Conservation (phyloP, 2,113 vertebrate species). For the Elanoides forficatus region DNA sequence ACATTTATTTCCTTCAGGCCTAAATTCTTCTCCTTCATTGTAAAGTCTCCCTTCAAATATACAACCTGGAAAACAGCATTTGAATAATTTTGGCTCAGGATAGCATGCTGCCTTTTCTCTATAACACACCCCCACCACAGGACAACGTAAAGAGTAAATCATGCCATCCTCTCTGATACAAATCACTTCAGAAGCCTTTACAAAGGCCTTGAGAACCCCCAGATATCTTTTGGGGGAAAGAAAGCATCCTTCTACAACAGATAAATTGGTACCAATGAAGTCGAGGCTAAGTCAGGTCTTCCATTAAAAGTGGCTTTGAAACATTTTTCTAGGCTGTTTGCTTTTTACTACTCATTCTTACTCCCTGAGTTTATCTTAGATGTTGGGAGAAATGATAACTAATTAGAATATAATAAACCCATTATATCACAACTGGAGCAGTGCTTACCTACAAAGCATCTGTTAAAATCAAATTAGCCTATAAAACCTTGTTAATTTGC, state of each 20-base stretch:
- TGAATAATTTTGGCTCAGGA: background rate
- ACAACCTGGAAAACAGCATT: constrained; percentile 80
- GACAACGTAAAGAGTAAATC: background rate
- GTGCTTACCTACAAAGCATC: background rate
- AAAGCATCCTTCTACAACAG: background rate
- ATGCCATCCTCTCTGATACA: background rate
- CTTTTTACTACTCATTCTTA: background rate
- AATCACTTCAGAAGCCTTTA: background rate
- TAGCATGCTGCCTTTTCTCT: background rate
- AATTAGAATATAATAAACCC: background rate
- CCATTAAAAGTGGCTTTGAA: background rate
- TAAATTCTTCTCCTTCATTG: constrained; percentile 91
- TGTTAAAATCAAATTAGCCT: background rate
- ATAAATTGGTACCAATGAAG: background rate
- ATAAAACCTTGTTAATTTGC: background rate
- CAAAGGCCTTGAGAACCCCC: background rate
- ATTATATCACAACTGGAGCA: background rate
- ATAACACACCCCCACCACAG: background rate
- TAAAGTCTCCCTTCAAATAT: constrained; percentile 90
- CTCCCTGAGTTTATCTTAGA: background rate
- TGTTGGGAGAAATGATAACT: background rate
- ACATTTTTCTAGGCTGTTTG: background rate
- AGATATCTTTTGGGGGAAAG: background rate
- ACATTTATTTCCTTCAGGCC: constrained; percentile 89
- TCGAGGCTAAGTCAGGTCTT: background rate